Evolutionary conservation across 2,888 invertebrate species (phyloP), one percentile per base, ranked within the genome.

Genomic region (Aquatica leii): DNA sequence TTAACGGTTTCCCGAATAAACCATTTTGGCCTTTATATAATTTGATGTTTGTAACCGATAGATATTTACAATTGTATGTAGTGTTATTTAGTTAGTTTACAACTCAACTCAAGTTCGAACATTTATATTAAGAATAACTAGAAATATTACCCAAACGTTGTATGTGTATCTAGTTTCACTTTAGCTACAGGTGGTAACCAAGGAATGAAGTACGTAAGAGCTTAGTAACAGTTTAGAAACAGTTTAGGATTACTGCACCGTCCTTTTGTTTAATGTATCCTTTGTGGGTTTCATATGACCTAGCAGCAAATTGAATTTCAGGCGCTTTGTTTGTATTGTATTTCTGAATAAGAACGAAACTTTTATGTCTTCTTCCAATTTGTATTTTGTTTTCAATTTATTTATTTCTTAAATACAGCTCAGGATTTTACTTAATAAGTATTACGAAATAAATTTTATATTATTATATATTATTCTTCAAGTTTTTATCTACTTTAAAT

Each of bases 161-260:
- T n/a, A 40, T 50, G 41, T 17, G 12, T 31, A 14, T 34, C 53
- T 46, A 46, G 35, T 54, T 59, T 54, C 48, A 20, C 17, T 18
- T 53, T 54, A 59, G 59, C 59, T 59, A 59, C 62, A 56, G 57
- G 56, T 62, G 62, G 62, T 52, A 52, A 57, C 50, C 57, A 62
- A 57, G 51, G 52, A 53, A 52, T 31, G 40, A 49, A 15, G 43
- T 37, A 34, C 43, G 46, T 57, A 57, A 57, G 57, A 35, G 62
- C 57, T 62, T 62, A 56, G 46, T 53, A 62, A 57, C 48, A 62
- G 62, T 62, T 59, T 59, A 59, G 59, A 59, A 59, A 59, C 59
- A 54, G 59, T 59, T 59, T 59, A 59, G 59, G 54, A 59, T 59
- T 59, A 59, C 59, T 59, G 18, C 48, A 46, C 59, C 53, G 53